Percentiles rank a stretch among this genome's conserved stretches.
phyloP scores from a whole-genome alignment of 2,888 invertebrate species.

The Halocaridina rubra region DNA sequence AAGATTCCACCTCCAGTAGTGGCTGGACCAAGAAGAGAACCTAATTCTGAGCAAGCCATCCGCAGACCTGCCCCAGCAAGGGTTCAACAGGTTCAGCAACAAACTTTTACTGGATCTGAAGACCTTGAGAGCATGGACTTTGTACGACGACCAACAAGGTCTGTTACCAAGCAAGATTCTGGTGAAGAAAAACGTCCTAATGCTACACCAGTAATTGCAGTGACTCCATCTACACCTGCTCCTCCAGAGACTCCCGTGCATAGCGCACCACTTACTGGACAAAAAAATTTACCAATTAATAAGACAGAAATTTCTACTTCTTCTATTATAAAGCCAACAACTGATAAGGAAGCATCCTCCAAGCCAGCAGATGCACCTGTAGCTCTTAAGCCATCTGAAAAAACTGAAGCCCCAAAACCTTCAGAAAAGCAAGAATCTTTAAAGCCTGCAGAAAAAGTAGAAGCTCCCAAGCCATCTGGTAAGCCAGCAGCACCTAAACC shows the following conservation, averaged over 20 bases:
- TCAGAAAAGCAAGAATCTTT: not conserved
- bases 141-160: constrained; percentile 41
- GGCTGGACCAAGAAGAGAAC: not conserved
- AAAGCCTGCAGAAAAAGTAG: not conserved
- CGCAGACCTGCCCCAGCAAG: not conserved
- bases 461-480: not conserved
- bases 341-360: not conserved
- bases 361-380: not conserved
- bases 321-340: not conserved
- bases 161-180: not conserved
- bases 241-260: constrained; percentile 47
- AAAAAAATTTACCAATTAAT: not conserved
- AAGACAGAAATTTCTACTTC: not conserved
- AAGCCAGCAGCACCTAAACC: not conserved
- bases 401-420: not conserved
- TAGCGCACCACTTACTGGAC: not conserved
- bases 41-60: not conserved
- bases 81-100: constrained; percentile 17
- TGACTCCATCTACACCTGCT: constrained; percentile 57
- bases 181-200: not conserved
- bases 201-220: constrained; percentile 44
- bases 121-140: constrained; percentile 52
- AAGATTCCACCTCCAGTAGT: constrained; percentile 6
- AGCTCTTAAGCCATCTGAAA: not conserved
- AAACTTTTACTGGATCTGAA: constrained; percentile 18